Percentiles rank a stretch among this genome's conserved stretches.
Conservation (phyloP, 2,888 invertebrate genomes). For the Sphaerolaimus hirsutus region DNA sequence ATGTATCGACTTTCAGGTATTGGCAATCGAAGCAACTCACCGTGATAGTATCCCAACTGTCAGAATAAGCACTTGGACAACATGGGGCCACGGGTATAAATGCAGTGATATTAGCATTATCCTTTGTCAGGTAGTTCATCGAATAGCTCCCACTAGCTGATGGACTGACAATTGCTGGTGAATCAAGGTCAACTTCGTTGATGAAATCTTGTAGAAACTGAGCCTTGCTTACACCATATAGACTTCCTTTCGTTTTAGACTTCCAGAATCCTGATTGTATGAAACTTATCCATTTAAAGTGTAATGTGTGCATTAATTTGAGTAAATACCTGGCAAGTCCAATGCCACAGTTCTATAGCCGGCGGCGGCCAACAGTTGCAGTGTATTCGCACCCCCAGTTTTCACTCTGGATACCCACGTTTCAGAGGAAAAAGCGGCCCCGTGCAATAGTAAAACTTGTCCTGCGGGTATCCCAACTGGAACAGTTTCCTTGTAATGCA, state of each 20-base stretch:
- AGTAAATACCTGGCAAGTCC: slow-evolving; percentile 29
- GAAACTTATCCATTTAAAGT: too few species aligned
- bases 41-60: too few species aligned
- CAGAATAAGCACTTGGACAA: too few species aligned
- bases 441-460: slow-evolving; percentile 30
- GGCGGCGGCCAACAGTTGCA: slow-evolving; percentile 26
- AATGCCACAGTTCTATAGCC: slow-evolving; percentile 29
- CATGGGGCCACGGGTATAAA: slow-evolving; percentile 29
- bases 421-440: slow-evolving; percentile 28
- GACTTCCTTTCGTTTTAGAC: slow-evolving; percentile 12
- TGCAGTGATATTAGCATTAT: slow-evolving; percentile 22
- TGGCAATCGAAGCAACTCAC: too few species aligned
- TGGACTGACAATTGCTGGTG: slow-evolving; percentile 30
- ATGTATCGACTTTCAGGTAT: too few species aligned
- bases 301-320: too few species aligned
- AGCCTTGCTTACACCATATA: slow-evolving; percentile 9
- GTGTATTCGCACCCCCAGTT: slow-evolving; percentile 18
- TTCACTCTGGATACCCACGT: slow-evolving; percentile 28
- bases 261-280: slow-evolving; percentile 25
- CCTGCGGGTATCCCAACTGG: slow-evolving; percentile 3
- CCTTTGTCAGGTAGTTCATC: slow-evolving; percentile 26
- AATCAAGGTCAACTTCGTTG: slow-evolving; percentile 14
- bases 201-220: slow-evolving; percentile 24
- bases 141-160: slow-evolving; percentile 32
- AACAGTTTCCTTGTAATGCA: too few species aligned